Evolutionary conservation across 2,888 invertebrate genomes (phyloP), one percentile per base, ranked within the genome.

Genomic region (Cacoxenus indagator): DNA sequence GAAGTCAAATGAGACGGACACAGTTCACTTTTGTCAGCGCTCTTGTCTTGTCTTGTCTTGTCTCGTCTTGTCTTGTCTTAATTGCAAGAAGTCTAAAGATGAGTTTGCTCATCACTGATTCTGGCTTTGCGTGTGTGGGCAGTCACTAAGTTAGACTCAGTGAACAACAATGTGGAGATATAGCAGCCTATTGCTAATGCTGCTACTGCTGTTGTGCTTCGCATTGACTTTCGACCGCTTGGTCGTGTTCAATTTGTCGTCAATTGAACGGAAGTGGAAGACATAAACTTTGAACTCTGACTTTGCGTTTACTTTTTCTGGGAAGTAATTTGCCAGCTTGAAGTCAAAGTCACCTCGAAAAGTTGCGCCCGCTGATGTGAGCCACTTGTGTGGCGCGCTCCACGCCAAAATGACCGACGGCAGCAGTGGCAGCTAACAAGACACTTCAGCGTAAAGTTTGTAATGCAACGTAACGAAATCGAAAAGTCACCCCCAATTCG

Each of bases 361-460:
- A 43, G 45, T 43, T 66, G 67, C 74, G 70, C 85, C 85, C 84
- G 85, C 86, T 85, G 86, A 78, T 85, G 85, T 82, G 85, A 85
- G 85, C 86, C 86, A 85, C 85, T 85, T 85, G 84, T 85, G 81
- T 80, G 80, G 80, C 81, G 78, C 78, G 78, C 77, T 78, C 68
- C 76, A 76, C 71, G 71, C 70, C 19, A 17, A n/a, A n/a, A n/a
- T n/a, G n/a, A n/a, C 1, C 46, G 17, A 19, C 19, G 11, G 9
- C 46, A 17, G n/a, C 46, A 2, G 9, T n/a, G 3, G 61, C 80
- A 74, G 78, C 75, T 77, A 80, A 76, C 81, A 76, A 76, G 81
- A 70, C 70, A 78, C 82, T 82, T 74, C 55, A 76, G 24, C 64
- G 46, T 29, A 24, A 29, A 69, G 71, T 68, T 67, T 64, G 59